A percentile compares a stretch with the other conserved stretches of the same genome.
Conservation (phyloP, 2,113 vertebrate species). For the Odontophorus gujanensis region DNA sequence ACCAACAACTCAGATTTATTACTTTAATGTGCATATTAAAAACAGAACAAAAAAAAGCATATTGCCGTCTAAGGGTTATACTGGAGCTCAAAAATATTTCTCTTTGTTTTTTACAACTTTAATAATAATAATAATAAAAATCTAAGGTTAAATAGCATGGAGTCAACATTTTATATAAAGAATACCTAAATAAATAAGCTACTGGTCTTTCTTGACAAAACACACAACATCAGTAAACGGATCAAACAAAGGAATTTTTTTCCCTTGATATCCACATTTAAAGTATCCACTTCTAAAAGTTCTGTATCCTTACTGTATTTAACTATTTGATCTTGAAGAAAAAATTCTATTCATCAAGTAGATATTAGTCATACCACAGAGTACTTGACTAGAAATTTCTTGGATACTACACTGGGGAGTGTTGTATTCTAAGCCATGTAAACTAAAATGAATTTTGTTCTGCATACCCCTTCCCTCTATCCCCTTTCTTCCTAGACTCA, state of each 20-base stretch:
- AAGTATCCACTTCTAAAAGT: not conserved
- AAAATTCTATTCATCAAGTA: not conserved
- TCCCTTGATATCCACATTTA: slow-evolving; percentile 1
- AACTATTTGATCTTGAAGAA: not conserved
- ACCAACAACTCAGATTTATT: not conserved
- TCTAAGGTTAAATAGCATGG: not conserved
- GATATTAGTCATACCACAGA: not conserved
- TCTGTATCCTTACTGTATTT: not conserved
- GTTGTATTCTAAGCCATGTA: not conserved
- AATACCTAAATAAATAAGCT: slow-evolving; percentile 16
- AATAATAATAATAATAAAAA: not conserved
- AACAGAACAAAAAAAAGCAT: not conserved
- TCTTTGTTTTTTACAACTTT: not conserved
- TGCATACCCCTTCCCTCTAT: not conserved
- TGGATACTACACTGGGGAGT: not conserved
- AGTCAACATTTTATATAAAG: not conserved
- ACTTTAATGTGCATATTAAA: not conserved
- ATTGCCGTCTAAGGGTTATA: not conserved
- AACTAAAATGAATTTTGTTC: not conserved
- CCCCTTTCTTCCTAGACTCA: not conserved
- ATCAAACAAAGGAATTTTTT: slow-evolving; percentile 11
- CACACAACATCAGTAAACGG: not conserved
- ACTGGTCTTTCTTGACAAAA: not conserved
- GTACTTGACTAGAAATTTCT: not conserved
- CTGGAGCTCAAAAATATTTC: not conserved